phyloP scores from a whole-genome alignment of 2,113 vertebrate genomes.

The Nerophis ophidion region DNA sequence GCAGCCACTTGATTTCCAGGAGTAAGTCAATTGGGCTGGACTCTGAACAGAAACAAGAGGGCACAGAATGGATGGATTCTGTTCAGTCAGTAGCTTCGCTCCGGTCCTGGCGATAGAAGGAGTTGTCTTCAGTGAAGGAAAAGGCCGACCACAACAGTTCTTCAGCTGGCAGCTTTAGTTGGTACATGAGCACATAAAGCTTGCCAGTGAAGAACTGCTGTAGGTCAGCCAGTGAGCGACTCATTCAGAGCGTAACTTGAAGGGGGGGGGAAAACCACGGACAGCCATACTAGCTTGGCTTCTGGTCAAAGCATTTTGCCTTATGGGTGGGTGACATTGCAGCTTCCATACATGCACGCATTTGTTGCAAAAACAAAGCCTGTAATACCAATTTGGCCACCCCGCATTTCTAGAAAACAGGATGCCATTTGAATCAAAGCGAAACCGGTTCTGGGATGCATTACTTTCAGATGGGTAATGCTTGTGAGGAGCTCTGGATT shows the following conservation, averaged over 20 bases:
- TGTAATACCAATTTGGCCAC: conserved; percentile 8
- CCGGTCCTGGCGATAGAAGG: conserved; percentile 1
- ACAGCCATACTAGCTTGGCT: conserved; percentile 27
- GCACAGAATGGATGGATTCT: background rate
- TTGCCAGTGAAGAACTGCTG: conserved; percentile 99
- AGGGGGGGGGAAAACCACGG: conserved; percentile 6
- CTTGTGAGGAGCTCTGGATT: conserved; percentile 51
- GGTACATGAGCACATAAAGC: conserved; percentile 96
- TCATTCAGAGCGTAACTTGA: conserved; percentile 9
- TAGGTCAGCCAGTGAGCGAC: conserved; percentile 80
- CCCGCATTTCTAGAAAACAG: conserved; percentile 6
- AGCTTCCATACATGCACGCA: conserved; percentile 28
- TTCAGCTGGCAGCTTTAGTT: conserved; percentile 99
- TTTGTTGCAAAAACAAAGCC: background rate
- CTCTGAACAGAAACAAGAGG: background rate
- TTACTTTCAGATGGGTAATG: conserved; percentile 31
- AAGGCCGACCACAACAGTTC: conserved; percentile 99
- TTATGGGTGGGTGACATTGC: conserved; percentile 49
- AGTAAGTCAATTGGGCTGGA: background rate
- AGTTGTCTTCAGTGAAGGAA: conserved; percentile 62
- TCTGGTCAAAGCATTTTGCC: conserved; percentile 48
- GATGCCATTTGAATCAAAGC: too few species aligned
- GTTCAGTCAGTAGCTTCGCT: background rate
- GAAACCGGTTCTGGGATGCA: conserved; percentile 27
- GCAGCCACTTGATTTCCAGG: background rate